Evolutionary conservation across 2,797 vertebrate genomes (phyloP).

Genomic region (Hippopotamyrus pictus): DNA sequence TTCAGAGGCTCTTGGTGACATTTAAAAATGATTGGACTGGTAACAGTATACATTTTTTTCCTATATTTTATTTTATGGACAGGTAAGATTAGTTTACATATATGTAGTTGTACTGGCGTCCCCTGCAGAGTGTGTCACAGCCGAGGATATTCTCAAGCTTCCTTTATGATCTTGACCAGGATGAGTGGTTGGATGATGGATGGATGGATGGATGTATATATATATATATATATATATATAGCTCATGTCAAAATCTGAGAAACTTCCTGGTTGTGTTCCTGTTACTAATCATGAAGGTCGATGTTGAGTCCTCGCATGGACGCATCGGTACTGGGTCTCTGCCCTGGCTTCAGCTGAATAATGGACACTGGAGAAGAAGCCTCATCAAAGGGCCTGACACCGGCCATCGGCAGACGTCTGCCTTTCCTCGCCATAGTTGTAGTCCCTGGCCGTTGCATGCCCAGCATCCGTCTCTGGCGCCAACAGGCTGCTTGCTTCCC

Average conservation of each 20-base stretch:
- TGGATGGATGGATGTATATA: background rate
- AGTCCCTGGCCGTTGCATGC: conserved; percentile 60
- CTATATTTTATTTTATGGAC: background rate
- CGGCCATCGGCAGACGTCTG: conserved; percentile 57
- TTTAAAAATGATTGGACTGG: background rate
- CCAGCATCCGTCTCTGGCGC: conserved; percentile 48
- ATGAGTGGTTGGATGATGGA: background rate
- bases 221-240: background rate
- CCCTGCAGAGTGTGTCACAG: background rate
- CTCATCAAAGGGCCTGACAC: conserved; percentile 43
- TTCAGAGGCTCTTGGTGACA: background rate
- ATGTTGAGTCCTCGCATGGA: background rate
- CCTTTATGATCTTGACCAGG: background rate
- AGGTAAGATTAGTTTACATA: background rate
- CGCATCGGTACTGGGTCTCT: background rate
- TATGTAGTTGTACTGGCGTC: background rate
- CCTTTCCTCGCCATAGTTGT: conserved; percentile 51
- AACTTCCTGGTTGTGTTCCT: background rate
- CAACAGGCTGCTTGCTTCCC: conserved; percentile 45
- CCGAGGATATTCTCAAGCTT: background rate
- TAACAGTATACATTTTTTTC: background rate
- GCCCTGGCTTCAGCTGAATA: background rate
- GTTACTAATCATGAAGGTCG: background rate
- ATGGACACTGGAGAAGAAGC: conserved; percentile 37
- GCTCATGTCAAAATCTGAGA: background rate